Evolutionary conservation across 2,888 invertebrate species (phyloP), one percentile per base, ranked within the genome.

Genomic region (Ectemnius lituratus): DNA sequence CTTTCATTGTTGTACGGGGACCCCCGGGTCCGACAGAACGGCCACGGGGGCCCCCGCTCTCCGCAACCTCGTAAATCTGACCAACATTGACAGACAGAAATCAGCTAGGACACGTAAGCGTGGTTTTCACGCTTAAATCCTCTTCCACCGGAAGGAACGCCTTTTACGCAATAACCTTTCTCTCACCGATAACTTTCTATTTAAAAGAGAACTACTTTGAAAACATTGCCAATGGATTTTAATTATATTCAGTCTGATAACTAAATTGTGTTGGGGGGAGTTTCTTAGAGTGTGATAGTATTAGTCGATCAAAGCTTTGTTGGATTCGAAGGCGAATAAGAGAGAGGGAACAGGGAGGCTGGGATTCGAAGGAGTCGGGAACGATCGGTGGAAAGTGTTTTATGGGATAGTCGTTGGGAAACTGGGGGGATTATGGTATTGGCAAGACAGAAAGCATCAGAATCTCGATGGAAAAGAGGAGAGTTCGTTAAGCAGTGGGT

Each of bases 1-100:
- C 87, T 86, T 88, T 83, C 88, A 90, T 90, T 90, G 90, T 90
- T 88, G 86, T 86, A 80, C 81, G 73, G 73, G 81, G 83, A 79
- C 85, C 84, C 84, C 85, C 82, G 84, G 85, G 80, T 84, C 84
- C 78, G 80, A 73, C 75, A 68, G 77, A 65, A 76, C 65, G 72
- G 78, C 78, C 80, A 73, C 70, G 69, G 78, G 78, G 79, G 81
- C 80, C 72, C 28, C 61, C 63, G 60, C 65, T 76, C 75, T 56
- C 62, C 75, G 78, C 71, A 78, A 76, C 79, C 75, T 86, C 89
- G 88, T 90, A 90, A 90, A 90, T 90, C 89, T 87, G 86, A 76
- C 73, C 79, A 72, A 76, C 79, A 81, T 77, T 87, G 88, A 88
- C 85, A 86, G 87, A 88, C 86, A 84, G 86, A 81, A 86, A 85